Base-by-base conservation (phyloP, 2,113 vertebrate species). In the Aspiorhynchus laticeps region DNA sequence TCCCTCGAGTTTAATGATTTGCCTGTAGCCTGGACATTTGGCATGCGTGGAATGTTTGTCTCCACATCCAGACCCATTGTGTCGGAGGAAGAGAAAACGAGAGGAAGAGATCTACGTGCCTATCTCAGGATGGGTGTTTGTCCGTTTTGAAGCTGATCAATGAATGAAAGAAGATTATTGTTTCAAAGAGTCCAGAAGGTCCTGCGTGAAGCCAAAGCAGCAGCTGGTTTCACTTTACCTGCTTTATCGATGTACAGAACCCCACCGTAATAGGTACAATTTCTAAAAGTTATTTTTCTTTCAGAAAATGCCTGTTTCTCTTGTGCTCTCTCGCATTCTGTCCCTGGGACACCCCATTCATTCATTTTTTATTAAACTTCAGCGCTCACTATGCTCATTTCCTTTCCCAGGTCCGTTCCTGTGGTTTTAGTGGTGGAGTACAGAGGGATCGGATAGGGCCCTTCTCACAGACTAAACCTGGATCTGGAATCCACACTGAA, bases 341-440 rank as follows among this genome's bases (percentile, higher is more conserved):
- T 94, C 92, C 92, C 90, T 86, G 90, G 92, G 93, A 95, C 93
- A 95, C 94, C 93, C 94, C 94, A 94, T 95, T 94, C 94, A 94
- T 95, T 94, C 92, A 93, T 92, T 92, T 94, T 95, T 94, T 95
- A 95, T 95, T 96, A 95, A 95, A 96, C 93, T 94, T 95, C 93
- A 94, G 91, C 90, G 90, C 93, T 93, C 93, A 90, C 90, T 33
- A 86, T 93, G 92, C 91, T 94, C 93, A 95, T 95, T 96, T 95
- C 88, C 91, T 90, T 88, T 88, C 89, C 36, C 87, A 80, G 90
- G 90, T 88, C 85, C 86, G 88, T 88, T 92, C 93, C 94, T 94
- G 94, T 87, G 87, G 93, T 93, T 94, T 87, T 86, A 89, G 88
- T 87, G 87, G 90, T 93, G 91, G 90, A 94, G 90, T 92, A 92